Percentiles rank a stretch among this genome's conserved stretches.
Evolutionary conservation across 2,888 invertebrate species (phyloP).

Genomic region (Cryptophagus acutangulus): DNA sequence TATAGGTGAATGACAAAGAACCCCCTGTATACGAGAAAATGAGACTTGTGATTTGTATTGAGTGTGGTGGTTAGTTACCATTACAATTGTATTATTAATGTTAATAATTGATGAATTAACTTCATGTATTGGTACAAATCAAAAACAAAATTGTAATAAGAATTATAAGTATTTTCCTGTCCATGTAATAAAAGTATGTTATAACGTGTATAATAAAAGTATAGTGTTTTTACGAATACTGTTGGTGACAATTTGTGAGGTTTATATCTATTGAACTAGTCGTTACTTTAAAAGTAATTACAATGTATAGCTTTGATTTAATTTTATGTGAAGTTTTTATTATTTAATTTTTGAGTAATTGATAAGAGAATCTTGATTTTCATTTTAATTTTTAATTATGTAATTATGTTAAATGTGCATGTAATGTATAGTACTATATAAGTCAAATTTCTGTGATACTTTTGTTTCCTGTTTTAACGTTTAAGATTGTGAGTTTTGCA

Average conservation of each 20-base stretch:
- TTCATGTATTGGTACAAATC: slow-evolving; percentile 14
- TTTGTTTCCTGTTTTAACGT: slow-evolving; percentile 25
- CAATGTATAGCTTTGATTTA: slow-evolving; percentile 6
- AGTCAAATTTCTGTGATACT: slow-evolving; percentile 41
- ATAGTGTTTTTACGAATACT: slow-evolving; percentile 17
- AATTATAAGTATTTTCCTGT: slow-evolving; percentile 21
- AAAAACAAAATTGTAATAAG: too few species aligned
- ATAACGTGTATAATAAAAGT: too few species aligned
- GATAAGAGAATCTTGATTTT: slow-evolving; percentile 7
- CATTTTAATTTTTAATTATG: slow-evolving; percentile 12
- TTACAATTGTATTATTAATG: slow-evolving; percentile 1
- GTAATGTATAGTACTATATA: slow-evolving; percentile 23
- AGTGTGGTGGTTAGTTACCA: too few species aligned
- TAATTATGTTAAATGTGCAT: slow-evolving; percentile 4
- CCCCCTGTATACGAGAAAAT: too few species aligned
- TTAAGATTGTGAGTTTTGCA: slow-evolving; percentile 18
- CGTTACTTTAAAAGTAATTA: background rate
- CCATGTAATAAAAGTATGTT: slow-evolving; percentile 12
- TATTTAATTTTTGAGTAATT: slow-evolving; percentile 4
- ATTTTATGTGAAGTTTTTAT: slow-evolving; percentile 13
- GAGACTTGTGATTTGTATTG: slow-evolving; percentile 21
- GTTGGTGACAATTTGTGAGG: slow-evolving; percentile 21
- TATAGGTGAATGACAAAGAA: background rate
- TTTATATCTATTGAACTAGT: slow-evolving; percentile 10
- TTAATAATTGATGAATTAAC: slow-evolving; percentile 14